Evolutionary conservation across 2,113 vertebrate genomes (phyloP), one percentile per base, ranked within the genome.

Genomic region (Pseudorhombus dupliciocellatus): DNA sequence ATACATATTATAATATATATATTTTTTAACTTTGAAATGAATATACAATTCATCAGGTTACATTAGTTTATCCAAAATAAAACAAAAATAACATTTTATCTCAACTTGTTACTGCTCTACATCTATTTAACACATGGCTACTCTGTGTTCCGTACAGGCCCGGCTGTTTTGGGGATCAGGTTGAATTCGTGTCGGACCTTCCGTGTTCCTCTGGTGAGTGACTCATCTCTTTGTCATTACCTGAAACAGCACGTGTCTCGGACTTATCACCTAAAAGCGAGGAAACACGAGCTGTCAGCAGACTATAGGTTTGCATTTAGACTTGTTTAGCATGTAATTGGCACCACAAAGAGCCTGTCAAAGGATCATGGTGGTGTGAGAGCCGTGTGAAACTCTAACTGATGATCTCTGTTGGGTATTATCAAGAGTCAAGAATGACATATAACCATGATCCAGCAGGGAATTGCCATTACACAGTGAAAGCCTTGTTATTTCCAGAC

Each of bases 281-380:
- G 69, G 88, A 86, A 89, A 89, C 66, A 42, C 12, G 87, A 89
- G 84, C 80, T 53, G 70, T 75, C 75, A 80, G 59, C 59, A 60
- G 61, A 74, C 70, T 7, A 60, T 16, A 57, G 37, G 67, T 76
- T 81, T 68, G 57, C 46, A 1, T 80, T 84, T 73, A 21, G 59
- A 79, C 34, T 53, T 75, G 76, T 85, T 68, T 74, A 79, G 51
- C 50, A 73, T 83, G 75, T 76, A 83, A 65, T 69, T 79, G 10
- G 48, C 16, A 57, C 57, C 78, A 61, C 42, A 60, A 73, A 59
- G 51, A 64, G 42, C 63, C 65, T 51, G 70, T n/a, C 26, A 25
- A 70, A 50, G 59, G 31, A 59, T 70, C 26, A 31, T 25, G 25
- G 37, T 54, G 22, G 31, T 55, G 34, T 75, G 66, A 56, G 69